These are phyloP conservation scores for Calephelis perditalis DNA, from an alignment of 2,888 invertebrate species.

Conservation along the genomic window DNA sequence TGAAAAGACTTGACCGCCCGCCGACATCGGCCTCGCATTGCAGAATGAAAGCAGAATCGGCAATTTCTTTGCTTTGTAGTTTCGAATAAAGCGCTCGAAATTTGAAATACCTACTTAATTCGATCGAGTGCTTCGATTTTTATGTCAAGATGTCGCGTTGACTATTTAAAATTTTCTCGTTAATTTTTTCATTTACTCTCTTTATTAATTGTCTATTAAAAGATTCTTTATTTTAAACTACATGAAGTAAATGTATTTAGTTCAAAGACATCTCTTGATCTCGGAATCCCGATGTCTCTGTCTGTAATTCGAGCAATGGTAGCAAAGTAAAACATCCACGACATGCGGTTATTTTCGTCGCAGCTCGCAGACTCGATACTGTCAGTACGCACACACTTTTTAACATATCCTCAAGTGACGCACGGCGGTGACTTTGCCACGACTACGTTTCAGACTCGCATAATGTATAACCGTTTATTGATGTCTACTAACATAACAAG, in stretches of 20 bases:
- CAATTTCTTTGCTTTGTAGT: slow-evolving; percentile 37
- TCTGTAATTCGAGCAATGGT: slow-evolving; percentile 16
- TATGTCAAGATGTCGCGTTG: background rate
- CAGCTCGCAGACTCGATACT: slow-evolving; percentile 42
- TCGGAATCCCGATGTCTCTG: slow-evolving; percentile 40
- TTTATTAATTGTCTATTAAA: no score
- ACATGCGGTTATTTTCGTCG: slow-evolving; percentile 59
- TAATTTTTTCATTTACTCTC: background rate
- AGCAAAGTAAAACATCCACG: slow-evolving; percentile 28
- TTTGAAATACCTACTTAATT: slow-evolving; percentile 9
- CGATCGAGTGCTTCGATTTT: slow-evolving; percentile 2
- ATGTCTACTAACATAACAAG: slow-evolving; percentile 75
- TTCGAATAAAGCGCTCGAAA: slow-evolving; percentile 2
- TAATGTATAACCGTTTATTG: slow-evolving; percentile 62
- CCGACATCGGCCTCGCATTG: slow-evolving; percentile 36
- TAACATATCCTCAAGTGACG: slow-evolving; percentile 58
- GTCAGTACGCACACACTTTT: slow-evolving; percentile 45
- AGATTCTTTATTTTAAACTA: slow-evolving; percentile 3
- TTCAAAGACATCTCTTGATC: background rate
- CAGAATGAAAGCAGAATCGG: slow-evolving; percentile 54
- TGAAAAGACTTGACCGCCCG: slow-evolving; percentile 66
- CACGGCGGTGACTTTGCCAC: slow-evolving; percentile 57
- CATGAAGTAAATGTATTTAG: background rate
- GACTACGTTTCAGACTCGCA: slow-evolving; percentile 47
- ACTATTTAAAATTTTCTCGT: background rate